A percentile compares a stretch with the other conserved stretches of the same genome.
Conservation (phyloP, 2,888 invertebrate species). For the Neuroscelio doddi region DNA sequence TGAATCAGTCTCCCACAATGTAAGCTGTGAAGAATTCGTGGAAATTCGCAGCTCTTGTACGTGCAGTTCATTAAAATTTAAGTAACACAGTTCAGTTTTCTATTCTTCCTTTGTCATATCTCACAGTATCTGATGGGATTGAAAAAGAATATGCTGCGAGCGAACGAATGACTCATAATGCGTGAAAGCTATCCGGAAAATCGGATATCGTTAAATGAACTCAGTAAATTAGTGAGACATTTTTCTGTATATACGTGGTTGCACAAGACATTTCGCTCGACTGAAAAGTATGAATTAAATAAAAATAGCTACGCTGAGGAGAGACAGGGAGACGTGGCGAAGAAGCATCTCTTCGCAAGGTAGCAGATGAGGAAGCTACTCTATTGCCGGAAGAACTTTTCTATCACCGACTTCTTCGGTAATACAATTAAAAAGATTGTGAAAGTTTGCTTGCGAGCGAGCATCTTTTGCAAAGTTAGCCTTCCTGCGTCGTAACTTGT, state of each 20-base stretch:
- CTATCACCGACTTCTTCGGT: slow-evolving; percentile 60
- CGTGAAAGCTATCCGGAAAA: slow-evolving; percentile 43
- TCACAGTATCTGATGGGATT: no score
- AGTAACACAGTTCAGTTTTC: no score
- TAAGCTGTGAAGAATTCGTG: no score
- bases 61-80: no score
- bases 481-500: slow-evolving; percentile 50
- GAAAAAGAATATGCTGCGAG: no score
- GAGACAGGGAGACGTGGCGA: slow-evolving; percentile 18
- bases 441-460: slow-evolving; percentile 52
- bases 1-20: no score
- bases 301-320: slow-evolving; percentile 30
- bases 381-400: slow-evolving; percentile 58
- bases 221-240: slow-evolving; percentile 54
- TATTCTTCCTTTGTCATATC: no score
- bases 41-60: no score
- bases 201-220: slow-evolving; percentile 47
- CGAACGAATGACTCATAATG: slow-evolving; percentile 44
- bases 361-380: no score
- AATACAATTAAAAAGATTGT: slow-evolving; percentile 70
- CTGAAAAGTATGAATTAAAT: slow-evolving; percentile 51
- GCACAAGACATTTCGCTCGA: slow-evolving; percentile 18
- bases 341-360: slow-evolving; percentile 20
- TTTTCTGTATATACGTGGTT: slow-evolving; percentile 48
- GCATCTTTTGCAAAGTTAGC: slow-evolving; percentile 45